Evolutionary conservation across 2,888 invertebrate genomes (phyloP).

Genomic region (Zygogramma bicolorata): DNA sequence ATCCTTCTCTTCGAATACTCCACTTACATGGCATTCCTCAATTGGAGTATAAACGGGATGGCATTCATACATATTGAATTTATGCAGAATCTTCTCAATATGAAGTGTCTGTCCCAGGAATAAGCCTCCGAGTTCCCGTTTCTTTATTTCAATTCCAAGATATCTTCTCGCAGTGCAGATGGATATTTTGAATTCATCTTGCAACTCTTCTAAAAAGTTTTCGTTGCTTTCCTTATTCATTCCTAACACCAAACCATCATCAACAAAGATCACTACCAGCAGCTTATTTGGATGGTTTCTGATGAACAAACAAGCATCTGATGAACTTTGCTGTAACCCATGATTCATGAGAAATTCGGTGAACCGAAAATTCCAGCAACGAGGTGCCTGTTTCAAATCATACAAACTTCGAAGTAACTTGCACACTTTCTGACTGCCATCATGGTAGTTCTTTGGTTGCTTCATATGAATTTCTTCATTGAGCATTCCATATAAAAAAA

Average conservation of each 20-base stretch:
- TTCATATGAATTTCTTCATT: slow-evolving; percentile 25
- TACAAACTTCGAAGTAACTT: slow-evolving; percentile 25
- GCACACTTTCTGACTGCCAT: slow-evolving; percentile 23
- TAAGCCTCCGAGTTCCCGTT: too few species aligned
- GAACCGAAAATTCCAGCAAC: slow-evolving; percentile 32
- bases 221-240: not conserved
- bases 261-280: slow-evolving; percentile 26
- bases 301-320: slow-evolving; percentile 34
- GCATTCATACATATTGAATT: slow-evolving; percentile 29
- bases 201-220: not conserved
- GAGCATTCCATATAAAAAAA: slow-evolving; percentile 24
- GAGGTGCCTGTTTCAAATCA: slow-evolving; percentile 29
- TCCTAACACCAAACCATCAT: slow-evolving; percentile 28
- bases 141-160: not conserved
- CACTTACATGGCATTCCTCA: slow-evolving; percentile 2
- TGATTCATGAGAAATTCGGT: slow-evolving; percentile 20
- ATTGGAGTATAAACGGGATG: slow-evolving; percentile 30
- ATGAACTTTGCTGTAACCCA: slow-evolving; percentile 27
- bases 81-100: slow-evolving; percentile 24
- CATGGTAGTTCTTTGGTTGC: slow-evolving; percentile 16
- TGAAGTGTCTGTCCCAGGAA: too few species aligned
- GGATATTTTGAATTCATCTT: not conserved
- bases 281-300: slow-evolving; percentile 18
- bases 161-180: not conserved
- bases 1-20: too few species aligned